These are phyloP conservation scores for Hippocampus zosterae DNA, from an alignment of 2,113 vertebrate genomes.

Conservation along the genomic window DNA sequence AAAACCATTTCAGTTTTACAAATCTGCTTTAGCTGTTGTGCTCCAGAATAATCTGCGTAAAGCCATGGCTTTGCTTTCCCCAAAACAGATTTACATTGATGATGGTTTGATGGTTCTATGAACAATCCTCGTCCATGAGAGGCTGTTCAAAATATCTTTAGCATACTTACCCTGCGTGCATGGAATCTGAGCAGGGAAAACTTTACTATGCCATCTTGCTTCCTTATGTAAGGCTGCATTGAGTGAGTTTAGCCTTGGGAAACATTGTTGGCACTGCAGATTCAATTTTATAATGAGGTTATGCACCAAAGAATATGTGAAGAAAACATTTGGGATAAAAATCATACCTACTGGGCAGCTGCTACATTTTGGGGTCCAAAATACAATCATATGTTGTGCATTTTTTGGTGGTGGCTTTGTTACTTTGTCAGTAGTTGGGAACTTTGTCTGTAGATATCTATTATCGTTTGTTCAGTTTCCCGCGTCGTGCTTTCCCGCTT, in stretches of 20 bases:
- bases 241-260: background rate
- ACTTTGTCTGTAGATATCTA: slow-evolving; percentile 17
- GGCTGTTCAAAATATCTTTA: slow-evolving; percentile 43
- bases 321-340: background rate
- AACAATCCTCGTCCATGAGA: slow-evolving; percentile 50
- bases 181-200: slow-evolving; percentile 54
- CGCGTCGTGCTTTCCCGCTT: slow-evolving; percentile 16
- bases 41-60: slow-evolving; percentile 62
- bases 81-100: slow-evolving; percentile 56
- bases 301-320: background rate
- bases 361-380: background rate
- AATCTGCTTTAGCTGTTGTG: slow-evolving; percentile 66
- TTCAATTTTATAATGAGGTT: background rate
- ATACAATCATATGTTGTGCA: background rate
- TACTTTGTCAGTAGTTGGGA: slow-evolving; percentile 1
- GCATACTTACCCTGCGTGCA: slow-evolving; percentile 24
- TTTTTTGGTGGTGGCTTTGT: slow-evolving; percentile 17
- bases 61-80: slow-evolving; percentile 52
- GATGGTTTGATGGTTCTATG: slow-evolving; percentile 38
- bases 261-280: background rate
- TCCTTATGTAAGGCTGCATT: background rate
- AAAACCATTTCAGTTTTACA: slow-evolving; percentile 48
- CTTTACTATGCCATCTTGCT: slow-evolving; percentile 13
- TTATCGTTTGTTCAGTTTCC: slow-evolving; percentile 19
- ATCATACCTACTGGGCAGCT: background rate